Percentiles rank a stretch among this genome's conserved stretches.
Conservation (phyloP, 2,888 invertebrate genomes). For the Caenorhabditis wallacei region DNA sequence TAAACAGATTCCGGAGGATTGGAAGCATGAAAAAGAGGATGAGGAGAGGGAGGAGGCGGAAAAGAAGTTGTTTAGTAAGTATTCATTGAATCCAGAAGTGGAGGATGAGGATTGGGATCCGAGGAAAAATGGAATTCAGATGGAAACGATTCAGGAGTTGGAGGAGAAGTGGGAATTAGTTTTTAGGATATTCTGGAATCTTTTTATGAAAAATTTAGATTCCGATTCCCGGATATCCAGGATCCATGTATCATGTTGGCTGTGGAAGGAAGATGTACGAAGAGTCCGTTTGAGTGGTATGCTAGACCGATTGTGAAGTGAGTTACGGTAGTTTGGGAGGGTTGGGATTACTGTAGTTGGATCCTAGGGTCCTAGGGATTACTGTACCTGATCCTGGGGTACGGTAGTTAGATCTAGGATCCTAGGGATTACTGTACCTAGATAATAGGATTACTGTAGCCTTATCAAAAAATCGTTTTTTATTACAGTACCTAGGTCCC, state of each 20-base stretch:
- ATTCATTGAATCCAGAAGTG: background rate
- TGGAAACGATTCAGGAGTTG: slow-evolving; percentile 32
- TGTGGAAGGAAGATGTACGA: slow-evolving; percentile 66
- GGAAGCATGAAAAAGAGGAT: slow-evolving; percentile 17
- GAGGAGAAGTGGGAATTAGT: background rate
- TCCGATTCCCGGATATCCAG: slow-evolving; percentile 10
- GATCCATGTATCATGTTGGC: slow-evolving; percentile 43
- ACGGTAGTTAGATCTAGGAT: no score
- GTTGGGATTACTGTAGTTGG: no score
- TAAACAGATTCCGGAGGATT: slow-evolving; percentile 20
- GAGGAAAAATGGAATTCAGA: slow-evolving; percentile 25
- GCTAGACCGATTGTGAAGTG: slow-evolving; percentile 63
- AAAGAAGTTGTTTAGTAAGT: background rate
- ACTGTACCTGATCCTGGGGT: no score
- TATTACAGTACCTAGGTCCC: no score
- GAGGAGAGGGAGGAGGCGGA: slow-evolving; percentile 4
- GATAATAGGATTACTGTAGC: background rate
- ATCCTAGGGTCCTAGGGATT: no score
- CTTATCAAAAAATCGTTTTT: no score
- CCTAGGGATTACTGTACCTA: no score
- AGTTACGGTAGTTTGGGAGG: background rate
- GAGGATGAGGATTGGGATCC: slow-evolving; percentile 55
- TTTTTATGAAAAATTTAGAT: slow-evolving; percentile 1
- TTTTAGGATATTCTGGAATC: background rate
- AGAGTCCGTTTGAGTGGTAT: slow-evolving; percentile 70